Base-by-base conservation (phyloP, 2,797 vertebrate species). In the Acanthiza pusilla region DNA sequence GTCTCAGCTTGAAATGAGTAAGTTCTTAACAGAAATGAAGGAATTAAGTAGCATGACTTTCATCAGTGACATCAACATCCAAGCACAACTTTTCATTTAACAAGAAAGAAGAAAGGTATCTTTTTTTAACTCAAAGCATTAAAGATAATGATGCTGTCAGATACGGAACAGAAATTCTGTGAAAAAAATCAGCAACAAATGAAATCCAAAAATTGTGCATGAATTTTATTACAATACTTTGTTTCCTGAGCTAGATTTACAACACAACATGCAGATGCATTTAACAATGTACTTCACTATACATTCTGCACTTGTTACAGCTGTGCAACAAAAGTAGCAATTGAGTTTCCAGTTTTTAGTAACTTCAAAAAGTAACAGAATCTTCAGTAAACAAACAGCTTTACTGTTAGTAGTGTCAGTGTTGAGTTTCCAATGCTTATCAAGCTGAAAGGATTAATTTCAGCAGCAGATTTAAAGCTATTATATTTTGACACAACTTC, bases 281-380 rank as follows among this genome's bases (percentile, higher is more conserved):
- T 92, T 89, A 95, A 95, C 96, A 97, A 97, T 42, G 97, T 97
- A 98, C 61, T 92, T 96, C 55, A 85, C 79, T 76, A 90, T 93
- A 97, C 92, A 97, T 81, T 91, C 95, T 94, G 74, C 77, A 96
- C 83, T 88, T 85, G 75, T 89, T 81, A 66, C 34, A 95, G 80
- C 15, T 95, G 94, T 94, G 92, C 74, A 97, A 97, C 84, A 96
- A 45, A 96, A 94, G 50, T 25, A 96, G 62, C 53, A 91, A 81
- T 3, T 94, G 70, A 96, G 47, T 71, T 87, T 92, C 73, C 75
- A 93, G 42, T 40, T 78, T 93, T 82, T 63, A 88, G 18, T 68
- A 62, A 73, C 87, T 86, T 60, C 30, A 91, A 67, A 76, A 88
- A 67, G 27, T 70, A 86, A 89, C 71, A 90, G 55, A 61, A 89